These are phyloP conservation scores for Mustela lutreola DNA, from an alignment of 2,113 vertebrate genomes.

Conservation along the genomic window DNA sequence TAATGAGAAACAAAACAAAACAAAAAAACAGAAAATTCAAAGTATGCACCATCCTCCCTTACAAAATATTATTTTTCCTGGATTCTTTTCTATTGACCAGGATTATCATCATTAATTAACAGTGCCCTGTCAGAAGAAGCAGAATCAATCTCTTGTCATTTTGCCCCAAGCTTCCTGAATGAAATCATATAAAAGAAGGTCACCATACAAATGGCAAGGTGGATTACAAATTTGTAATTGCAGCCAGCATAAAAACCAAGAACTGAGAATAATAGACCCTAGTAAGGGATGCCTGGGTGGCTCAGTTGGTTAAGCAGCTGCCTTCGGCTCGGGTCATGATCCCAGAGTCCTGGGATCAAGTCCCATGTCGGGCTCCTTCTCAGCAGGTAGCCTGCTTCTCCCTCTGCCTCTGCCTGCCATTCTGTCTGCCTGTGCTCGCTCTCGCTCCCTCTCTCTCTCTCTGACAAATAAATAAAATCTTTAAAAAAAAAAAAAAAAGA, in stretches of 20 bases:
- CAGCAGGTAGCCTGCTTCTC: too few relatives aligned
- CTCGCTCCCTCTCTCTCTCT: too few relatives aligned
- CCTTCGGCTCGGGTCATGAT: too few relatives aligned
- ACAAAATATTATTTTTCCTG: neutral
- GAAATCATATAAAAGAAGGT: neutral
- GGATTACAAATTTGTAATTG: neutral
- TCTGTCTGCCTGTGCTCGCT: too few relatives aligned
- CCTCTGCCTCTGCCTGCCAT: too few relatives aligned
- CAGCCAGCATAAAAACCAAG: neutral
- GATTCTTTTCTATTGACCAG: constrained; percentile 2
- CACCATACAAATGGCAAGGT: neutral
- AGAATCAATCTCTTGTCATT: neutral
- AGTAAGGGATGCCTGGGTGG: neutral
- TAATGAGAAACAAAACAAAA: too few relatives aligned
- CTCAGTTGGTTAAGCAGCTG: too few relatives aligned
- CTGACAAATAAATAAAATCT: too few relatives aligned
- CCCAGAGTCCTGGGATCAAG: too few relatives aligned
- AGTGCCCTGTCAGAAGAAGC: neutral
- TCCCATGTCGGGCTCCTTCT: too few relatives aligned
- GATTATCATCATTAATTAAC: neutral
- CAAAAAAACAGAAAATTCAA: neutral
- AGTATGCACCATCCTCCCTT: neutral
- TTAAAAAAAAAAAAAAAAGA: neutral
- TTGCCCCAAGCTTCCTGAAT: neutral
- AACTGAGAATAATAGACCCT: neutral